phyloP scores from a whole-genome alignment of 2,113 vertebrate genomes.

The Noturus placidus region DNA sequence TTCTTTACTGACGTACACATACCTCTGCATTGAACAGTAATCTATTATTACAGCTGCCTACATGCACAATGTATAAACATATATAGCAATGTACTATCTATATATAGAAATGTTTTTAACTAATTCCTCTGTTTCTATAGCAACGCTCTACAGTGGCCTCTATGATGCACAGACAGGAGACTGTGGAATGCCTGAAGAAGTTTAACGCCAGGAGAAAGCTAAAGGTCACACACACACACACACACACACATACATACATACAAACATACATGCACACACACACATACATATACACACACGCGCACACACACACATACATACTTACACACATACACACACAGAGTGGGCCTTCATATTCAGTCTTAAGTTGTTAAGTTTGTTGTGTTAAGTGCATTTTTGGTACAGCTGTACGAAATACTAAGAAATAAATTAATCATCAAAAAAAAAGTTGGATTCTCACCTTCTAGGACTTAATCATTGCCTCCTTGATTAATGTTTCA shows the following conservation, averaged over 20 bases:
- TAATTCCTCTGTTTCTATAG: conserved; percentile 65
- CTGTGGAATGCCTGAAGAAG: conserved; percentile 97
- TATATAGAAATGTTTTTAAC: conserved; percentile 69
- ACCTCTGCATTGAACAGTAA: background rate
- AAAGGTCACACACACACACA: conserved; percentile 74
- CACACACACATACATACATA: background rate
- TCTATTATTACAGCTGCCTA: conserved; percentile 26
- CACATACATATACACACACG: background rate
- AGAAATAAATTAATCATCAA: background rate
- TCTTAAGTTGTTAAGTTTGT: background rate
- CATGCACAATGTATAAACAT: conserved; percentile 27
- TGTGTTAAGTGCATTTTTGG: background rate
- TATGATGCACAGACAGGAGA: conserved; percentile 99
- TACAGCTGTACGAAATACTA: background rate
- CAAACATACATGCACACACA: background rate
- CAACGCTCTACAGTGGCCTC: conserved; percentile 98
- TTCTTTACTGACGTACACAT: background rate
- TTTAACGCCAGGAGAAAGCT: conserved; percentile 95
- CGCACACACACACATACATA: conserved; percentile 10
- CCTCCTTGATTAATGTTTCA: conserved; percentile 17
- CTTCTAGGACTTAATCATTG: conserved; percentile 45
- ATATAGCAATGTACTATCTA: conserved; percentile 59
- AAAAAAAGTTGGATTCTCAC: conserved; percentile 25
- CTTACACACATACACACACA: background rate
- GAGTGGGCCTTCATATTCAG: background rate